Conservation (phyloP, 2,888 invertebrate genomes). For the Oscheius sp. region DNA sequence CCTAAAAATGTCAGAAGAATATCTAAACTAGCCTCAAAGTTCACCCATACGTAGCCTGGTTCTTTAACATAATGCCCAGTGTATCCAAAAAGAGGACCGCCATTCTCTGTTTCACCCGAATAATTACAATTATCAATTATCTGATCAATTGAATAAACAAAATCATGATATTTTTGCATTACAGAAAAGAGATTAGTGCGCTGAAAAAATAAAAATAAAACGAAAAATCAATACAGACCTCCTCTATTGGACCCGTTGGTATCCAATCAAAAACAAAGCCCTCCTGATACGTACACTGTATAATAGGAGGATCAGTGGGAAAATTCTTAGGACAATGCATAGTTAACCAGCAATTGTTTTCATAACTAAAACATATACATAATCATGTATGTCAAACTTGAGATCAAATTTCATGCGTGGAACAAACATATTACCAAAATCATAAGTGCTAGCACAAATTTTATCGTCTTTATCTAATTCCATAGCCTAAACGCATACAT, state of each 20-base stretch:
- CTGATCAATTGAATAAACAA: too few relatives aligned
- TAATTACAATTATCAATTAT: too few relatives aligned
- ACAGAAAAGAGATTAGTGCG: background rate
- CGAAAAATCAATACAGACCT: background rate
- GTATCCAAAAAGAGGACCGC: too few relatives aligned
- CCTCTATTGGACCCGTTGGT: background rate
- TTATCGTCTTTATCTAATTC: too few relatives aligned
- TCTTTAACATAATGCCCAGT: background rate
- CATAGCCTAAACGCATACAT: too few relatives aligned
- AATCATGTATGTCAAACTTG: too few relatives aligned
- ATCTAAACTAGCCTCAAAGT: slow-evolving; percentile 1
- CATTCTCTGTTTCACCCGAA: too few relatives aligned
- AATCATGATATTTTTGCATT: slow-evolving; percentile 7
- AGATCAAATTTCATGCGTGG: too few relatives aligned
- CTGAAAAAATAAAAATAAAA: background rate
- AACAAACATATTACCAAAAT: too few relatives aligned
- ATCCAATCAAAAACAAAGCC: slow-evolving; percentile 24
- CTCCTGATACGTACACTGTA: slow-evolving; percentile 15
- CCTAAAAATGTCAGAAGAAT: background rate
- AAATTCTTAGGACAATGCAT: background rate
- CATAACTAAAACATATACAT: slow-evolving; percentile 8
- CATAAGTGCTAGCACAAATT: too few relatives aligned
- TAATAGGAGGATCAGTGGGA: background rate
- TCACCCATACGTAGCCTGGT: background rate
- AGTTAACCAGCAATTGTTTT: slow-evolving; percentile 5